A percentile compares a stretch with the other conserved stretches of the same genome.
phyloP scores from a whole-genome alignment of 2,113 vertebrate genomes.

The Cyanoderma ruficeps region DNA sequence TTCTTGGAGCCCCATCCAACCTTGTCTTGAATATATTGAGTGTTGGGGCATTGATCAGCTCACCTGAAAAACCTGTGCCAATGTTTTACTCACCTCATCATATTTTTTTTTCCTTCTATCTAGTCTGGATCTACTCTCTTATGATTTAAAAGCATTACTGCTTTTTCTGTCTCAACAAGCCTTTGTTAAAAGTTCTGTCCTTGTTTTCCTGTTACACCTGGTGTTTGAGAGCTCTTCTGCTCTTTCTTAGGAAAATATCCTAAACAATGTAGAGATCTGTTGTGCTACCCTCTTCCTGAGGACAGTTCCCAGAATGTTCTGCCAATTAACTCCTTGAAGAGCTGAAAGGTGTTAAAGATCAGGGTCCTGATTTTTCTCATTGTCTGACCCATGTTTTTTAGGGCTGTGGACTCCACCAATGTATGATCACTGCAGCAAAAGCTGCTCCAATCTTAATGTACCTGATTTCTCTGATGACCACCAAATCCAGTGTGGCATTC shows the following conservation, averaged over 20 bases:
- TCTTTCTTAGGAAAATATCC: neutral
- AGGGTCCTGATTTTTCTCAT: neutral
- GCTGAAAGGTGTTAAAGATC: neutral
- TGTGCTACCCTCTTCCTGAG: neutral
- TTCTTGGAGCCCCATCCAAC: neutral
- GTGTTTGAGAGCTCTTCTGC: rapidly evolving
- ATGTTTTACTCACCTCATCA: neutral
- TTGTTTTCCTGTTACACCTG: neutral
- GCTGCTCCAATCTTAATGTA: neutral
- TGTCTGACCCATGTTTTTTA: rapidly evolving
- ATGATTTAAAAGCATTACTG: neutral
- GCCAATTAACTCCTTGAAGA: neutral
- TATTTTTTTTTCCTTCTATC: neutral
- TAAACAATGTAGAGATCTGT: neutral
- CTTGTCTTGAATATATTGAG: rapidly evolving
- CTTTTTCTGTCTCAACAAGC: neutral
- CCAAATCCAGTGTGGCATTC: neutral
- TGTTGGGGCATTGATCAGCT: rapidly evolving
- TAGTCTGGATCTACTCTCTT: neutral
- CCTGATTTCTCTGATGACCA: neutral
- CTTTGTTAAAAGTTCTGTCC: neutral
- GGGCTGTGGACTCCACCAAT: neutral
- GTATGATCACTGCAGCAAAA: neutral
- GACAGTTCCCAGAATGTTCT: neutral
- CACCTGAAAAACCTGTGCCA: rapidly evolving